Conservation (phyloP, 2,888 invertebrate species). For the Sabellastarte sp. region DNA sequence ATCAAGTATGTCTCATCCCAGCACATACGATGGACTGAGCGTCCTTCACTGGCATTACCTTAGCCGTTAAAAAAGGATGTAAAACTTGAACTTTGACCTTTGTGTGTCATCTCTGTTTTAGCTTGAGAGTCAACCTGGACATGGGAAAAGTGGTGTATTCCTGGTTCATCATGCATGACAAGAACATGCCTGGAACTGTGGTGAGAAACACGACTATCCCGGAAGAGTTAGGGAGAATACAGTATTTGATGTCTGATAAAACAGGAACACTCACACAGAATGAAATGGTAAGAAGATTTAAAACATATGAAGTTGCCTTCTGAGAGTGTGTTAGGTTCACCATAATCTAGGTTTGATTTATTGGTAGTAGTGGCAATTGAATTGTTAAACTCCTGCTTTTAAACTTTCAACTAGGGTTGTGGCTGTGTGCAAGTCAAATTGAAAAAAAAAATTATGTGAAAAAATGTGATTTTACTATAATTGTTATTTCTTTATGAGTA, state of each 20-base stretch:
- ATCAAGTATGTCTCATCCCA: not conserved
- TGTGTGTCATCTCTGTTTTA: conserved; percentile 57
- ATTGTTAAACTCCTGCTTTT: no score
- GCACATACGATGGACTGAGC: not conserved
- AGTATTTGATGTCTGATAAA: conserved; percentile 95
- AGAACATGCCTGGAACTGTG: conserved; percentile 88
- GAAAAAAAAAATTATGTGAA: no score
- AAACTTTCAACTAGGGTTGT: no score
- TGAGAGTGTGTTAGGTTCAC: no score
- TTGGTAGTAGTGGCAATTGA: no score
- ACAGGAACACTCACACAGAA: conserved; percentile 98
- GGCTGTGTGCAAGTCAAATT: no score
- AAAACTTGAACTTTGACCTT: not conserved
- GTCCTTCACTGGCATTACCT: not conserved
- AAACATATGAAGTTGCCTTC: no score
- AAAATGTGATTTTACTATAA: no score
- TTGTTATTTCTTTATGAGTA: no score
- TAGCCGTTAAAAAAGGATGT: no score
- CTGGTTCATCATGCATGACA: conserved; percentile 92
- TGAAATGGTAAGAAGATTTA: conserved; percentile 78
- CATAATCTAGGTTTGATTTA: no score
- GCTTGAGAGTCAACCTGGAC: conserved; percentile 95
- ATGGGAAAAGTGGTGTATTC: conserved; percentile 98
- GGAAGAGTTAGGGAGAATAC: conserved; percentile 94
- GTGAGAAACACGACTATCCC: conserved; percentile 98